A percentile compares a stretch with the other conserved stretches of the same genome.
Evolutionary conservation across 2,113 vertebrate species (phyloP).

Genomic region (Notiomystis cincta): DNA sequence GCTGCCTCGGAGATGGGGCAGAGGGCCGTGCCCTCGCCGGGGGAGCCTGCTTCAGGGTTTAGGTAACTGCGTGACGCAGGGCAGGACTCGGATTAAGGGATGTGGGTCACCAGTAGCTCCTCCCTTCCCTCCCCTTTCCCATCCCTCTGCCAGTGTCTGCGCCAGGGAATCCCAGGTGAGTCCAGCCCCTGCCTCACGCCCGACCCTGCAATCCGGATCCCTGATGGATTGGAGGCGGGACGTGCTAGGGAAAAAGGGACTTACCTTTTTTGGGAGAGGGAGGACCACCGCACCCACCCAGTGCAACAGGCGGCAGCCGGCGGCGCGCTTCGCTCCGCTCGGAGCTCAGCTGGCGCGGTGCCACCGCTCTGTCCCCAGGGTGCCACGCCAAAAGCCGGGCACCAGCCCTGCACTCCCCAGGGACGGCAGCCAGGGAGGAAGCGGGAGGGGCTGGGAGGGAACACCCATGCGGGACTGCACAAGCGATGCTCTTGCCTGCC

Average conservation of each 20-base stretch:
- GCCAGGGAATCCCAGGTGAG: not conserved
- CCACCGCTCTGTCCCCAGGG: not conserved
- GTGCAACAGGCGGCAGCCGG: not conserved
- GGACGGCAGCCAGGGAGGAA: not conserved
- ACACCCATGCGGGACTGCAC: not conserved
- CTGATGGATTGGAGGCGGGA: not conserved
- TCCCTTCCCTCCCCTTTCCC: not conserved
- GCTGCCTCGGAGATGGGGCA: not conserved
- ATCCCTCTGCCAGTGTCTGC: not conserved
- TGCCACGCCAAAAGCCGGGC: not conserved
- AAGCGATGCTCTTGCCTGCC: not conserved
- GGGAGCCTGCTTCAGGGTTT: not conserved
- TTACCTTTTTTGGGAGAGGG: not conserved
- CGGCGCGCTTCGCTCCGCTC: not conserved
- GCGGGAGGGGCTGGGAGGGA: not conserved
- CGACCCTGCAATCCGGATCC: not conserved
- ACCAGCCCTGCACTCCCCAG: not conserved
- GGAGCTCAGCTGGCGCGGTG: not conserved
- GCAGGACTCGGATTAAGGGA: conserved; percentile 1
- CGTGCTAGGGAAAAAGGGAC: not conserved
- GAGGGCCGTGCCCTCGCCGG: not conserved
- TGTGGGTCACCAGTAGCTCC: conserved; percentile 3
- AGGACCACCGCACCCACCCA: fast-evolving
- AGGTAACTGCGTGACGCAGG: not conserved
- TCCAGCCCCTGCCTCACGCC: not conserved